phyloP scores from a whole-genome alignment of 2,797 vertebrate species.

The Chelidonichthys spinosus region DNA sequence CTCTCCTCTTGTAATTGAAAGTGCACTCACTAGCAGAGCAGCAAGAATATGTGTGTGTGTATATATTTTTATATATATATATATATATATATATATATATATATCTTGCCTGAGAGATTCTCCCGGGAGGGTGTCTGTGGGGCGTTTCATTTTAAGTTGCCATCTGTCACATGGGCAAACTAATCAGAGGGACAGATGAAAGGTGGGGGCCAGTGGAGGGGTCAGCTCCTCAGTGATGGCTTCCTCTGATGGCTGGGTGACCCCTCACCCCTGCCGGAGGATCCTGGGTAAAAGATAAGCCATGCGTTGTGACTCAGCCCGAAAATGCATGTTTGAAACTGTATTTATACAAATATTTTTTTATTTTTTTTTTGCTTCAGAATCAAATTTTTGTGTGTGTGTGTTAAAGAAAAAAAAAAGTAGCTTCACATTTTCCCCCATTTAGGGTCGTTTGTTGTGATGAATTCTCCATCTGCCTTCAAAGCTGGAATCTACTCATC shows the following conservation, averaged over 20 bases:
- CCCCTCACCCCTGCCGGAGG: conserved; percentile 70
- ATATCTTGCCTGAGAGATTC: conserved; percentile 69
- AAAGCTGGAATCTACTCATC: conserved; percentile 67
- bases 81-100: too few relatives aligned
- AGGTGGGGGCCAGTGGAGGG: conserved; percentile 74
- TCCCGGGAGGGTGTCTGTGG: conserved; percentile 67
- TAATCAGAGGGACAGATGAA: conserved; percentile 85
- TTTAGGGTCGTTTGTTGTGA: conserved; percentile 39
- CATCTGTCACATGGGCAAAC: conserved; percentile 79
- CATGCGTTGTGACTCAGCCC: conserved; percentile 64
- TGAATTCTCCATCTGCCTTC: conserved; percentile 63
- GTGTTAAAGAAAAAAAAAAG: neutral
- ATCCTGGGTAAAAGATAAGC: conserved; percentile 69
- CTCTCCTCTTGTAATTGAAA: conserved; percentile 78
- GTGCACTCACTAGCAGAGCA: conserved; percentile 68
- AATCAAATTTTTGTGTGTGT: neutral
- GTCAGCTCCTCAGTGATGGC: conserved; percentile 78
- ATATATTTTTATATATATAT: conserved; percentile 8
- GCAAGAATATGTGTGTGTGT: conserved; percentile 48
- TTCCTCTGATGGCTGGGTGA: conserved; percentile 79
- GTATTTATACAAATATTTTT: conserved; percentile 10
- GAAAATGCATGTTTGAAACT: conserved; percentile 25
- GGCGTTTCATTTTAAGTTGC: conserved; percentile 81
- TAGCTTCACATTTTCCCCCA: conserved; percentile 26
- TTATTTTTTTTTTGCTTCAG: conserved; percentile 6